Evolutionary conservation across 2,797 vertebrate genomes (phyloP), one percentile per base, ranked within the genome.

Genomic region (Sebastes iracundus): DNA sequence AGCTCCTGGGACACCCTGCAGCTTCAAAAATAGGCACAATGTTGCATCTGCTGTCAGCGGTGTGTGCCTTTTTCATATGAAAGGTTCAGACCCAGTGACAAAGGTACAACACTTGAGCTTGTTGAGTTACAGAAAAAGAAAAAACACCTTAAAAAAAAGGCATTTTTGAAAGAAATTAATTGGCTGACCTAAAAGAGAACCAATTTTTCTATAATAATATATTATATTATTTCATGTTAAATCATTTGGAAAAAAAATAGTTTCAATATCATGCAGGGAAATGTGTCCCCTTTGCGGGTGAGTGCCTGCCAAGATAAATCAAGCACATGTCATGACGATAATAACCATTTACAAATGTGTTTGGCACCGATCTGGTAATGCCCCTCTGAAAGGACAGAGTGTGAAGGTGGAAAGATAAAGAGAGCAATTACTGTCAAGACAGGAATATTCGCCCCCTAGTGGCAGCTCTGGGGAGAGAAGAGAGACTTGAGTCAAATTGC

Each of bases 371-470:
- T 77, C 63, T 83, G 60, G 30, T 82, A 72, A 71, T 58, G 66
- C 25, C 59, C 53, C 56, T 75, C 35, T 64, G 58, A 79, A 81
- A 84, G 72, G 67, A 75, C 77, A 78, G 42, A 82, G 60, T 38
- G 32, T 23, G 72, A 76, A 67, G 61, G 42, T 78, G 52, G 62
- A 65, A 81, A 80, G 69, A 74, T 30, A 56, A 77, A 64, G 73
- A 90, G 81, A 88, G 94, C 94, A 96, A 96, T 96, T 97, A 97
- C 97, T 97, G 97, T 96, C 93, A 97, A 97, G 95, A 88, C 95
- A 96, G 96, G 96, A 97, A 96, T 97, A 97, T 97, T 97, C 81
- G 94, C 92, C 89, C 70, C 73, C 89, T 87, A 69, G 86, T 92
- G 92, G 89, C 75, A 80, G 81, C 88, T 88, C 91, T 91, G 83